Base-by-base conservation (phyloP, 2,797 vertebrate genomes). In the Huso huso region DNA sequence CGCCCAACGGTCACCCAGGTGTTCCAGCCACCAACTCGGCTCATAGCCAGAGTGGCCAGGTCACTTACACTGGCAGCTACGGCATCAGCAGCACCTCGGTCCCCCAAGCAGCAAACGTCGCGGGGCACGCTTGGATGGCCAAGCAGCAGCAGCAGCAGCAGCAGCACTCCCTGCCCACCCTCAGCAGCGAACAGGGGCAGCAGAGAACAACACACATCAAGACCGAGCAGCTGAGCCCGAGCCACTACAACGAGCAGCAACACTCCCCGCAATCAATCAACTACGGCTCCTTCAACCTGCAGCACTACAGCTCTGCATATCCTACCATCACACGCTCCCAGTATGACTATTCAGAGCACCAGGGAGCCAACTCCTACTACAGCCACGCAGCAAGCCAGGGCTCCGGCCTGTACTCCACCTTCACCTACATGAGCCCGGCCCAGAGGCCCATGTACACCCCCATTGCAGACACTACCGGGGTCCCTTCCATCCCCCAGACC, bases 361-460 rank as follows among this genome's bases (percentile, higher is more conserved):
- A 98, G 84, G 87, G 87, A 69, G 90, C 92, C 73, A 85, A 87
- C 78, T 87, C 94, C 80, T 98, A 96, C 85, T 97, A 98, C 88
- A 94, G 92, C 84, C 95, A 94, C 6, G 89, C 93, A 0, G 82
- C 89, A 0, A 79, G 91, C 65, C 95, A 97, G 80, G 89, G 91
- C 79, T 83, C 92, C 1, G 67, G 91, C 70, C 87, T 98, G 71
- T 98, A 97, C 82, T 90, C 95, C 78, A 92, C 89, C 72, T 97
- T 96, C 88, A 91, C 88, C 79, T 99, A 98, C 91, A 93, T 97
- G 93, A 96, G 84, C 85, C 90, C 96, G 49, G 82, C 87, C 66
- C 96, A 97, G 89, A 90, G 95, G 76, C 94, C 96, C 59, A 95
- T 97, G 90, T 99, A 99, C 87, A 97, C 95, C 11, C 94, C 95